Evolutionary conservation across 1,140 invertebrate genomes (phyloP).

Genomic region (Pachyrhynchus sulphureomaculatus): DNA sequence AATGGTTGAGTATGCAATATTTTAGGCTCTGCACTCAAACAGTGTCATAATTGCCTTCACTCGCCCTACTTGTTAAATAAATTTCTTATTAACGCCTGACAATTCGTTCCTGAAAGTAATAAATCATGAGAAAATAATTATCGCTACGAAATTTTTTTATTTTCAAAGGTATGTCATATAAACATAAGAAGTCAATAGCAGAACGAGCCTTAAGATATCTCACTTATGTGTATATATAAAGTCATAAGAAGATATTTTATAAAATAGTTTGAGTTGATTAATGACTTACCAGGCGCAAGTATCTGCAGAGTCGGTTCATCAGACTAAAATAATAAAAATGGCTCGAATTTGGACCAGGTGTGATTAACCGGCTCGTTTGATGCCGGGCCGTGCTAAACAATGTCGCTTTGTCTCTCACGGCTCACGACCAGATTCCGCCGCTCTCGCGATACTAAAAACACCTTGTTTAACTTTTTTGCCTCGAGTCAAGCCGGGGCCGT

Average conservation of each 20-base stretch:
- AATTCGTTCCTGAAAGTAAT: neutral
- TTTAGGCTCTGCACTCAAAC: too few species aligned
- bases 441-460: conserved; percentile 26
- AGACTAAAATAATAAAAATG: conserved; percentile 34
- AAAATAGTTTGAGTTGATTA: conserved; percentile 31
- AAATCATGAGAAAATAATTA: conserved; percentile 12
- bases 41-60: too few species aligned
- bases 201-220: neutral
- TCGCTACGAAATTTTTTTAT: conserved; percentile 3
- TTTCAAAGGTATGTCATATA: neutral
- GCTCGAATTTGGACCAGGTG: conserved; percentile 32
- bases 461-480: conserved; percentile 29
- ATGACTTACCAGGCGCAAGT: conserved; percentile 23
- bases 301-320: conserved; percentile 30
- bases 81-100: neutral
- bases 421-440: conserved; percentile 32
- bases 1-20: too few species aligned
- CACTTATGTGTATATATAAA: conserved; percentile 18
- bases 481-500: conserved; percentile 16
- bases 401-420: conserved; percentile 35
- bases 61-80: too few species aligned
- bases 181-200: neutral
- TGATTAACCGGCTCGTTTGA: conserved; percentile 34
- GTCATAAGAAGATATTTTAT: conserved; percentile 31
- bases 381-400: conserved; percentile 33